These are phyloP conservation scores for Parazoanthus darwini DNA, from an alignment of 92 coral and sea anemone genomes.

Conservation along the genomic window DNA sequence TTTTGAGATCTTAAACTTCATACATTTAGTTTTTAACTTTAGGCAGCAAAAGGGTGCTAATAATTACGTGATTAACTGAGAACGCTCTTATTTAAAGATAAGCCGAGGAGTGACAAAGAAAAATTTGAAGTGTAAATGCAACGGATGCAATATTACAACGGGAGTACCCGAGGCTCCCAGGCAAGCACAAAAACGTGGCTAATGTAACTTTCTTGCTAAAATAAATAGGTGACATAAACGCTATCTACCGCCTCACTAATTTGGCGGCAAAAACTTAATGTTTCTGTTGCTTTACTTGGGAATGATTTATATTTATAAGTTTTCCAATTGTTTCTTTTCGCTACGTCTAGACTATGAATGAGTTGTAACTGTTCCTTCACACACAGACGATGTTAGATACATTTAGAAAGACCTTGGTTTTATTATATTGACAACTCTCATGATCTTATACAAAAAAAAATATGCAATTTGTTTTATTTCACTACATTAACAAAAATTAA, in stretches of 20 bases:
- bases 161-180: background rate
- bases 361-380: background rate
- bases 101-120: background rate
- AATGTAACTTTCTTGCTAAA: background rate
- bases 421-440: too few relatives aligned
- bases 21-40: background rate
- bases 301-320: background rate
- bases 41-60: background rate
- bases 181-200: background rate
- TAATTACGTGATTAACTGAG: background rate
- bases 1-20: background rate
- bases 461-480: background rate
- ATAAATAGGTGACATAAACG: background rate
- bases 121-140: background rate
- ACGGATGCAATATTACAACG: background rate
- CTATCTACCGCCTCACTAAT: background rate
- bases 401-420: background rate
- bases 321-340: background rate
- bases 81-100: background rate
- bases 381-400: background rate
- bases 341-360: background rate
- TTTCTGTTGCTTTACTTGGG: background rate
- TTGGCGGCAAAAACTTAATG: background rate
- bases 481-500: background rate
- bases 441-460: background rate